Conservation (phyloP, 1,140 invertebrate species). For the Arion vulgaris region DNA sequence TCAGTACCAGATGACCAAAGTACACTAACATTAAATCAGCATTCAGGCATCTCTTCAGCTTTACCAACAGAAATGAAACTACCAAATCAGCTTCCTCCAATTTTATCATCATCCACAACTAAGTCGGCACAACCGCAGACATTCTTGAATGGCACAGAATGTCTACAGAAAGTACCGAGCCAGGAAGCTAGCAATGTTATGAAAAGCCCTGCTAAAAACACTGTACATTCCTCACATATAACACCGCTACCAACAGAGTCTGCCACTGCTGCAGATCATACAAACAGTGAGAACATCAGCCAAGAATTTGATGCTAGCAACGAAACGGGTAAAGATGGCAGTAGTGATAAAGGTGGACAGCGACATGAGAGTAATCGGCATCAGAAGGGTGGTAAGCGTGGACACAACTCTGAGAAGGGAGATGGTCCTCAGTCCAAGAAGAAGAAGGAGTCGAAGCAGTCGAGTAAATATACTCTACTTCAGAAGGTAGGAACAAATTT, state of each 20-base stretch:
- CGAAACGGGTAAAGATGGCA: background rate
- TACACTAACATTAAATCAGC: no score
- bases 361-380: background rate
- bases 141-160: no score
- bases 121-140: no score
- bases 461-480: slow-evolving; percentile 24
- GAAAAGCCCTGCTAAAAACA: no score
- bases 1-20: no score
- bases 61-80: no score
- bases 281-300: background rate
- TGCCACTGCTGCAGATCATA: background rate
- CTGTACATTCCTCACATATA: background rate
- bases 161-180: no score
- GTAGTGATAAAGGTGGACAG: background rate
- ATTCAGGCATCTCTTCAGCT: no score
- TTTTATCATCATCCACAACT: background rate
- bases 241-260: no score
- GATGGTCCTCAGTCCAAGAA: background rate
- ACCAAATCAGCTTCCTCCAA: background rate
- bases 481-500: slow-evolving; percentile 33
- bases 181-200: no score
- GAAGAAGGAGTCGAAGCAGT: background rate
- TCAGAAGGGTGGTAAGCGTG: background rate
- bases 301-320: background rate
- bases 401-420: background rate